Base-by-base conservation (phyloP, 2,888 invertebrate genomes). In the Caenorhabditis auriculariae region DNA sequence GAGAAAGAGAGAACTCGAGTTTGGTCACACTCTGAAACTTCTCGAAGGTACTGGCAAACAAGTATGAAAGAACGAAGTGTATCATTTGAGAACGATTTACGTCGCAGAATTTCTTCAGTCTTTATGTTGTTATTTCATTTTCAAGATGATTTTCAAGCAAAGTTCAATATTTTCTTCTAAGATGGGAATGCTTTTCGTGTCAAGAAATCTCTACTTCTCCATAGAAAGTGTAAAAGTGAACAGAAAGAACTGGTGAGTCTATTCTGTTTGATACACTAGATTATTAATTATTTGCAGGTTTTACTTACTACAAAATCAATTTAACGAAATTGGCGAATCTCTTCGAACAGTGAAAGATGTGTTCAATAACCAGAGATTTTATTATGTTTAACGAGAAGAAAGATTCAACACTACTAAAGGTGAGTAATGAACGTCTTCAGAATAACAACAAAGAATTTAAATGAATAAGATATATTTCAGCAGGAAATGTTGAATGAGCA, bases 1-100 rank as follows among this genome's bases (percentile, higher is more conserved):
- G 50, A 58, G 58, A 62, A 46, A 58, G 53, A 19, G 29, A 48
- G 52, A 57, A 60, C 46, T 57, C 55, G 61, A 61, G 28, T 56
- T 56, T 58, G 53, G 62, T 59, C 58, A 54, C 58, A 62, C 62
- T 51, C 61, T 27, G n/a, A 59, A 59, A 35, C 59, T 59, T 59
- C 49, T 54, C 48, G 54, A 59, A 59, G 57, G 61, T 62, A 28
- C 60, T 55, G 49, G 54, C 54, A 54, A 54, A 54, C 47, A 54
- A 23, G 54, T 54, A 49, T 54, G 47, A 54, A 49, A 55, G 49
- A 27, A 55, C 54, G 32, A 54, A 54, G 46, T 52, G 59, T 54
- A n/a, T 46, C 54, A 48, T 49, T 49, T 49, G 42, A 54, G 48
- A 54, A 41, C 21, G 54, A 54, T 54, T 54, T 49, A 17, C 35